Conservation (phyloP, 1,140 invertebrate species). For the Oreohelix idahoensis region DNA sequence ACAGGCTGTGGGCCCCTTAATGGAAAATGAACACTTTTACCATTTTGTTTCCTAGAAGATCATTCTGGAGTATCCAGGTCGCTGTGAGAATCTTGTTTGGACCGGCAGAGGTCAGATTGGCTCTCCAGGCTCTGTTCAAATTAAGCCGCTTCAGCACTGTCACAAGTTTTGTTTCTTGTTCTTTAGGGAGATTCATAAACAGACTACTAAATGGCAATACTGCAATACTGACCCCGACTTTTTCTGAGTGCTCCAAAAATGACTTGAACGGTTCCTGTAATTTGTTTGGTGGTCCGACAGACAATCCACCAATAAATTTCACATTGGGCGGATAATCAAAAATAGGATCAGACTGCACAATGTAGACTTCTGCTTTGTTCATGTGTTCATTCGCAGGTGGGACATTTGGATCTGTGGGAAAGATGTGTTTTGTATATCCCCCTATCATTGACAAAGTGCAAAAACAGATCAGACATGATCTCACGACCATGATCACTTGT, state of each 20-base stretch:
- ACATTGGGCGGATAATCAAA: conserved; percentile 55
- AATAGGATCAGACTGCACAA: conserved; percentile 50
- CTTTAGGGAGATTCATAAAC: conserved; percentile 16
- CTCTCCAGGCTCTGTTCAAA: conserved; percentile 30
- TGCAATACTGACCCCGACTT: conserved; percentile 40
- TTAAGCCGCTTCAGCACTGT: conserved; percentile 18
- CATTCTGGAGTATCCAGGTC: conserved; percentile 45
- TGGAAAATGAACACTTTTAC: conserved; percentile 57
- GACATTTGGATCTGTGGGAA: conserved; percentile 18
- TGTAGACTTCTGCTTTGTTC: conserved; percentile 32
- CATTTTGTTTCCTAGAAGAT: conserved; percentile 37
- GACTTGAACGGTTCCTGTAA: conserved; percentile 27
- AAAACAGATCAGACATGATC: neutral
- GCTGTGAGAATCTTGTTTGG: conserved; percentile 26
- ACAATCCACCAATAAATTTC: conserved; percentile 50
- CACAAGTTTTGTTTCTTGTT: conserved; percentile 40
- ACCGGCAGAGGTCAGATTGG: conserved; percentile 21
- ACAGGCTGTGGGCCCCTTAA: conserved; percentile 55
- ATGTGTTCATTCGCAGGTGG: conserved; percentile 6
- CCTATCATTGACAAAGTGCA: neutral
- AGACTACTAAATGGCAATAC: conserved; percentile 50
- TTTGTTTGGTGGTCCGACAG: conserved; percentile 33
- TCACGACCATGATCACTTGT: neutral
- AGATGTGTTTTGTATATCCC: neutral
- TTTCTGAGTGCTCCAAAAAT: conserved; percentile 36